Percentiles rank a stretch among this genome's conserved stretches.
Conservation (phyloP, 2,113 vertebrate genomes). For the Spheniscus mendiculus region DNA sequence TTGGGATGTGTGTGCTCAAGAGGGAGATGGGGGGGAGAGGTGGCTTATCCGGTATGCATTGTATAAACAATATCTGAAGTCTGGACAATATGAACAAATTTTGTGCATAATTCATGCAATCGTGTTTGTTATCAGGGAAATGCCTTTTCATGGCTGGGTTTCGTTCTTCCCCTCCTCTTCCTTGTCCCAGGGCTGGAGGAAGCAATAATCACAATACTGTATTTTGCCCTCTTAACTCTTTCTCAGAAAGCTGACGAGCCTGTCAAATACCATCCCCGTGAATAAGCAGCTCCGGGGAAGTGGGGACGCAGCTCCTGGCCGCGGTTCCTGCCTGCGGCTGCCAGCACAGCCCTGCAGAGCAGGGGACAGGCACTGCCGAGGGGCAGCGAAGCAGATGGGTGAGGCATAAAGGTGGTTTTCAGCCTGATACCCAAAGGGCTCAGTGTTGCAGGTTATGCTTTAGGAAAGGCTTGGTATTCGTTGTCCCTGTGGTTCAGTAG, state of each 20-base stretch:
- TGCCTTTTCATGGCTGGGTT: slow-evolving; percentile 64
- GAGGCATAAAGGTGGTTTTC: neutral
- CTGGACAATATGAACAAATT: neutral
- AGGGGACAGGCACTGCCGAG: neutral
- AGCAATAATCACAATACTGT: slow-evolving; percentile 69
- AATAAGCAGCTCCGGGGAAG: neutral
- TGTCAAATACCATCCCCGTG: neutral
- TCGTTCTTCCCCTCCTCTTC: slow-evolving; percentile 64
- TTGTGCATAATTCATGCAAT: slow-evolving; percentile 31
- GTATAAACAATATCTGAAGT: slow-evolving; percentile 43
- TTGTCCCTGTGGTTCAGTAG: neutral
- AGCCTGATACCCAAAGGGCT: neutral
- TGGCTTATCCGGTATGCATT: neutral
- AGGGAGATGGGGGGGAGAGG: neutral
- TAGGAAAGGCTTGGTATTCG: neutral
- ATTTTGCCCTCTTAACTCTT: slow-evolving; percentile 55
- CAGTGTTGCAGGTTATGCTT: neutral
- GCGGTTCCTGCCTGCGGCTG: accelerated
- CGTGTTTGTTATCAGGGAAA: slow-evolving; percentile 73
- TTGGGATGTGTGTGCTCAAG: neutral
- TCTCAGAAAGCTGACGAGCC: neutral
- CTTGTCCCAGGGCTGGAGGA: slow-evolving; percentile 58
- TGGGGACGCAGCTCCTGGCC: neutral
- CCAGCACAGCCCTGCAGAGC: neutral
- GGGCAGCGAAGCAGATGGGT: neutral